A percentile compares a stretch with the other conserved stretches of the same genome.
Evolutionary conservation across 2,888 invertebrate genomes (phyloP).

Genomic region (Drosophila fungiperda): DNA sequence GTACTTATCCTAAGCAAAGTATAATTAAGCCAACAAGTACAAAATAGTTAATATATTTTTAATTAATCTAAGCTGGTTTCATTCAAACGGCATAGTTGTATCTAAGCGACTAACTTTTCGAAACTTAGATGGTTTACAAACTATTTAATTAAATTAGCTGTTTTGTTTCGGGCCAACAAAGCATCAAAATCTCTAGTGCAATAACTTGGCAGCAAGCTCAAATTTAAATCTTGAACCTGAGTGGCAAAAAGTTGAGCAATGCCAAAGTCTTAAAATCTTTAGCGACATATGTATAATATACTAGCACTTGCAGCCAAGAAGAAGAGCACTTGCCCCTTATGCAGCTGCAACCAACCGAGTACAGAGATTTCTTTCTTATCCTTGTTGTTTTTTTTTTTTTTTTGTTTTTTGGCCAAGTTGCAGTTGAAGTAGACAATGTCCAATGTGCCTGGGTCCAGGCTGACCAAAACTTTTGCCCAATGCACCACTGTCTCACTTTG

Average conservation of each 20-base stretch:
- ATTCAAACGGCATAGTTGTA: background rate
- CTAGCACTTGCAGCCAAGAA: background rate
- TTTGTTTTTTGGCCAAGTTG: conserved; percentile 25
- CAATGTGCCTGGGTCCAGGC: conserved; percentile 13
- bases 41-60: background rate
- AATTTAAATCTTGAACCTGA: conserved; percentile 40
- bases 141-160: conserved; percentile 33
- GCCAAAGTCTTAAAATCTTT: conserved; percentile 31
- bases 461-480: conserved; percentile 53
- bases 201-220: conserved; percentile 27
- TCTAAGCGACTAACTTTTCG: background rate
- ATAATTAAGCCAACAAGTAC: background rate
- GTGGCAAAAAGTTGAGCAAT: conserved; percentile 33
- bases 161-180: conserved; percentile 7
- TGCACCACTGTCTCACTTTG: conserved; percentile 1
- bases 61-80: background rate
- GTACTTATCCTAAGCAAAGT: background rate
- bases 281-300: conserved; percentile 7
- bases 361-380: background rate
- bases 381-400: background rate
- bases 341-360: conserved; percentile 2
- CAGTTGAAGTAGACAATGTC: conserved; percentile 43
- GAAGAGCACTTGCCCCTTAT: conserved; percentile 2
- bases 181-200: background rate
- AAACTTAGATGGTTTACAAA: background rate